These are phyloP conservation scores for Luidia sarsii DNA, from an alignment of 53 echinoderm and acorn worm genomes.

Conservation along the genomic window DNA sequence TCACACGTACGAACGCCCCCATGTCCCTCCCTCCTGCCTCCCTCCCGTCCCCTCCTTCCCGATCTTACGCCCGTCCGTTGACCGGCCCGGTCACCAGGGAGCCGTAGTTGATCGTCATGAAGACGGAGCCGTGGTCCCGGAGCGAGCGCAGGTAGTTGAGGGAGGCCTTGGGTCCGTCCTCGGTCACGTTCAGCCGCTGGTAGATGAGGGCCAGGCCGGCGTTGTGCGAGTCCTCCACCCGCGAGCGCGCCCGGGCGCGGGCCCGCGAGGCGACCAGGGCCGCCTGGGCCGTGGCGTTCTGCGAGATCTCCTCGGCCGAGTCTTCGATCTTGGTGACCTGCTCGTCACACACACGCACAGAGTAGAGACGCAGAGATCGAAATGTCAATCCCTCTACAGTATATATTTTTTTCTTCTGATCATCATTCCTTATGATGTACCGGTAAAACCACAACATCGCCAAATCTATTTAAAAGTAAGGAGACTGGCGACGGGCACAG, in stretches of 20 bases:
- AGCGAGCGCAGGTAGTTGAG: conserved; percentile 78
- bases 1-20: too few species aligned
- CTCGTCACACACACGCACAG: not conserved
- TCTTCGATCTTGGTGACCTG: conserved; percentile 67
- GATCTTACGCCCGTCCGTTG: too few species aligned
- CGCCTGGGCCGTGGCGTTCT: conserved; percentile 77
- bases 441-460: too few species aligned
- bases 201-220: conserved; percentile 64
- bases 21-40: too few species aligned
- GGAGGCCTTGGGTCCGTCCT: conserved; percentile 72
- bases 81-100: conserved; percentile 60
- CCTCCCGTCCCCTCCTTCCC: not conserved
- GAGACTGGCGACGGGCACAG: too few species aligned
- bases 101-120: conserved; percentile 70
- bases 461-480: too few species aligned
- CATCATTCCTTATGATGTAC: not conserved
- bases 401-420: too few species aligned
- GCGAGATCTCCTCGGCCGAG: conserved; percentile 67
- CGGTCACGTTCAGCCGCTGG: conserved; percentile 57
- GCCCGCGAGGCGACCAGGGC: conserved; percentile 68
- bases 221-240: conserved; percentile 70
- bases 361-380: too few species aligned
- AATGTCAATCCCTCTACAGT: too few species aligned
- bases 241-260: conserved; percentile 59
- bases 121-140: conserved; percentile 61